Conservation (phyloP, 2,888 invertebrate species). For the Euphydryas editha region DNA sequence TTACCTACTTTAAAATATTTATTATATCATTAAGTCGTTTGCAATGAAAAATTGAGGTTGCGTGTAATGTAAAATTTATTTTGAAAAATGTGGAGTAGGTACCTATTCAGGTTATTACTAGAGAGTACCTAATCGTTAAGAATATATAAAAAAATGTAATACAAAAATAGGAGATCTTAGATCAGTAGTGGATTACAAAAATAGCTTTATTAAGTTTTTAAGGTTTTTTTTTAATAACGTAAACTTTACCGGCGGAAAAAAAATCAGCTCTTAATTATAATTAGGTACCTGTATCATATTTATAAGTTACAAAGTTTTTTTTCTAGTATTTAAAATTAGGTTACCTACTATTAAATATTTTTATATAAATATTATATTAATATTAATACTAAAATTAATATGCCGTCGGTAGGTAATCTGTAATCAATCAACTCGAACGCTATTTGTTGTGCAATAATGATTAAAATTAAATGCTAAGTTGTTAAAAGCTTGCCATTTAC, state of each 20-base stretch:
- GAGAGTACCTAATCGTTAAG: background rate
- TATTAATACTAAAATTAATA: conserved; percentile 23
- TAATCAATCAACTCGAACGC: conserved; percentile 34
- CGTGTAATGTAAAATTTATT: background rate
- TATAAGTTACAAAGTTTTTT: no score
- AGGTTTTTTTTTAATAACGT: no score
- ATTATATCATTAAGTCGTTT: conserved; percentile 4
- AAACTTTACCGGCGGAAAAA: no score
- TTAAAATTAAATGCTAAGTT: conserved; percentile 33
- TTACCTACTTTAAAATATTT: conserved; percentile 17
- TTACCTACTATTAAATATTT: background rate
- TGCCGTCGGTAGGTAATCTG: conserved; percentile 35
- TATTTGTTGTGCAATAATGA: conserved; percentile 31
- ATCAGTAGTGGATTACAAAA: no score
- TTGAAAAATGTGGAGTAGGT: background rate
- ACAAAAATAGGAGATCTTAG: no score
- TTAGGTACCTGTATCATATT: no score
- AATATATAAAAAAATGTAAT: no score
- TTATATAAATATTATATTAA: background rate
- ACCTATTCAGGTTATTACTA: background rate
- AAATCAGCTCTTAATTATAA: no score
- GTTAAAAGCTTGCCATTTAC: conserved; percentile 16
- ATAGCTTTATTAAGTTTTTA: no score
- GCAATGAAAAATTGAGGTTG: conserved; percentile 1
- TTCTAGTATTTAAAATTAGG: background rate